These are phyloP conservation scores for Cheirogaleus major DNA, from an alignment of 2,797 vertebrate species.

Conservation along the genomic window DNA sequence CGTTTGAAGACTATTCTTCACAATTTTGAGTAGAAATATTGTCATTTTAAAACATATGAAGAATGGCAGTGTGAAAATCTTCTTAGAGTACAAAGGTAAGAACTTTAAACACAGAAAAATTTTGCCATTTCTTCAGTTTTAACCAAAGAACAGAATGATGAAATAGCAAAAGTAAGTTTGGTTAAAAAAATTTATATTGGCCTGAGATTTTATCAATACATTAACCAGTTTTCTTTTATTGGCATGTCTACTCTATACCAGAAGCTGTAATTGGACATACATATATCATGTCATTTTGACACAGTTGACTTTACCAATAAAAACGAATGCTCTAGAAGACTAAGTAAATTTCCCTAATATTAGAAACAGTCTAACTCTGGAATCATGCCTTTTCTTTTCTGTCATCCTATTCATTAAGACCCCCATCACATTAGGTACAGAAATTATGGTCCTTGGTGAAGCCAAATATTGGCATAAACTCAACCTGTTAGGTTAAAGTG, in stretches of 20 bases:
- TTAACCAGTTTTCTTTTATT: neutral
- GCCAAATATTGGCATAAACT: neutral
- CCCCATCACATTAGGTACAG: neutral
- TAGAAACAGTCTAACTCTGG: neutral
- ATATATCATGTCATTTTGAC: neutral
- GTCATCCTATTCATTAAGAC: neutral
- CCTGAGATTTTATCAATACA: neutral
- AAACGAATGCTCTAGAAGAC: neutral
- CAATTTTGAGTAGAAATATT: constrained; percentile 5
- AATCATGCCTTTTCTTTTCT: neutral
- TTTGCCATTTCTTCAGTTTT: constrained; percentile 31
- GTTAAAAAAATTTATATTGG: neutral
- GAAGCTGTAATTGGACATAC: neutral
- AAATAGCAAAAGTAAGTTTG: neutral
- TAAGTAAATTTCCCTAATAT: neutral
- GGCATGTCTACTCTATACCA: neutral
- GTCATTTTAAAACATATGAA: constrained; percentile 6
- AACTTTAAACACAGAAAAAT: neutral
- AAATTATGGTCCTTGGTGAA: neutral
- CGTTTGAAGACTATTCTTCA: neutral
- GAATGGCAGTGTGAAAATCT: neutral
- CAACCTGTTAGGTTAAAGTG: neutral
- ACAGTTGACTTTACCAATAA: neutral
- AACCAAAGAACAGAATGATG: neutral
- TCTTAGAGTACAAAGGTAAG: neutral